These are phyloP conservation scores for Drepana arcuata DNA, from an alignment of 1,140 invertebrate genomes.

Conservation along the genomic window DNA sequence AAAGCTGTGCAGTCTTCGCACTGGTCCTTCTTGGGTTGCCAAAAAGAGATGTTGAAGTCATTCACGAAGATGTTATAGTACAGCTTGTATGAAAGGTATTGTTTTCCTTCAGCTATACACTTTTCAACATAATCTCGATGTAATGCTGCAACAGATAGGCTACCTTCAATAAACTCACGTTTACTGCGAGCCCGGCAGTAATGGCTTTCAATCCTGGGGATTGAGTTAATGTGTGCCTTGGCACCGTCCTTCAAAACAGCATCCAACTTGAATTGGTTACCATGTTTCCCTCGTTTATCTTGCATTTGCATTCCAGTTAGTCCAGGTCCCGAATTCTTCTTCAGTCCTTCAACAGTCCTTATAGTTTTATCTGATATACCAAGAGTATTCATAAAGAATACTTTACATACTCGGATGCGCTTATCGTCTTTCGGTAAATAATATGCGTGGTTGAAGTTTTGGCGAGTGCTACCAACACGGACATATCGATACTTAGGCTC, in stretches of 20 bases:
- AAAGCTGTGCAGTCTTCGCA: constrained; percentile 40
- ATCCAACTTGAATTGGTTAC: background rate
- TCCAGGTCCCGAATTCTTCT: background rate
- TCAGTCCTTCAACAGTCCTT: constrained; percentile 7
- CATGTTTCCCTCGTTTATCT: constrained; percentile 9
- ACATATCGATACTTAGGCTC: constrained; percentile 21
- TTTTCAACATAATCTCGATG: constrained; percentile 27
- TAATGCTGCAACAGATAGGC: constrained; percentile 24
- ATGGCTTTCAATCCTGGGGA: constrained; percentile 33
- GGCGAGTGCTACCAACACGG: constrained; percentile 12
- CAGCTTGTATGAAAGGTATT: constrained; percentile 19
- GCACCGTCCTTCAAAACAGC: constrained; percentile 5
- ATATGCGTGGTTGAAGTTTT: constrained; percentile 19
- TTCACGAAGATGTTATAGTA: constrained; percentile 34
- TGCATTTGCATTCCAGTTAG: constrained; percentile 5
- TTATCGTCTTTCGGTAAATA: constrained; percentile 14
- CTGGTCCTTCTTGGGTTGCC: constrained; percentile 50
- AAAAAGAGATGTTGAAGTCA: constrained; percentile 43
- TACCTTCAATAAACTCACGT: constrained; percentile 39
- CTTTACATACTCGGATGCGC: constrained; percentile 20
- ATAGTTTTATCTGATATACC: constrained; percentile 21
- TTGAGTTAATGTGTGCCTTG: constrained; percentile 27
- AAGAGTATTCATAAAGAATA: constrained; percentile 21
- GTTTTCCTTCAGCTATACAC: constrained; percentile 13
- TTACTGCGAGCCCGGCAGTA: constrained; percentile 25